Percentiles rank a stretch among this genome's conserved stretches.
Conservation (phyloP, 2,888 invertebrate genomes). For the Scaptodrosophila latifasciaeformis region DNA sequence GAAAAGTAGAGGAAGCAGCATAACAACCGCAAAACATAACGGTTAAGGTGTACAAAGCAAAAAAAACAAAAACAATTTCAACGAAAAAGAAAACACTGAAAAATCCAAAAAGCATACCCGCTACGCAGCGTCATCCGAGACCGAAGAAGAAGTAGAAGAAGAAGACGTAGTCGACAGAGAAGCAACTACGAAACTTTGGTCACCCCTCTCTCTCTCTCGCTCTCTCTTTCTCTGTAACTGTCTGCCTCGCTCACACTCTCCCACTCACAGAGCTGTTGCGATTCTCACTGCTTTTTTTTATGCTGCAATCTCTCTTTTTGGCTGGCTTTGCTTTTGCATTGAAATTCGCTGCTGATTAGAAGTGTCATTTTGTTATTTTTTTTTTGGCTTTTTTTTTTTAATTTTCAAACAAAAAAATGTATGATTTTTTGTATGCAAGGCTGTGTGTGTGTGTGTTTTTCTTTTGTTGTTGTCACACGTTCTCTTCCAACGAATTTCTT, state of each 20-base stretch:
- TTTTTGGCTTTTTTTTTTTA: slow-evolving; percentile 4
- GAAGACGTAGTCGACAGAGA: too few relatives aligned
- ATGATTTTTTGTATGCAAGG: background rate
- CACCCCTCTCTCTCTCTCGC: slow-evolving; percentile 1
- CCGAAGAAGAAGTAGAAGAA: too few relatives aligned
- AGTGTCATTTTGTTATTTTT: slow-evolving; percentile 36
- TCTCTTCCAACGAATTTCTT: slow-evolving; percentile 41
- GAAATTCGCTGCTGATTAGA: slow-evolving; percentile 40
- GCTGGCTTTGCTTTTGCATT: slow-evolving; percentile 6
- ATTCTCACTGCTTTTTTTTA: slow-evolving; percentile 3
- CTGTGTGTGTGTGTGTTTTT: background rate
- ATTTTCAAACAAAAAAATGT: too few relatives aligned
- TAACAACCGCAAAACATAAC: too few relatives aligned
- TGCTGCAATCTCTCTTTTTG: slow-evolving; percentile 11
- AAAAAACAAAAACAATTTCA: too few relatives aligned
- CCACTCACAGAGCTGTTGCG: slow-evolving; percentile 4
- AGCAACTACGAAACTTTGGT: too few relatives aligned
- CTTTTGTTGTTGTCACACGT: slow-evolving; percentile 23
- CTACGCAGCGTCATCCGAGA: background rate
- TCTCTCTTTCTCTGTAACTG: slow-evolving; percentile 6
- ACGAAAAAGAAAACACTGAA: background rate
- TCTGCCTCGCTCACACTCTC: slow-evolving; percentile 16
- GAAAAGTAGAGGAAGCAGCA: too few relatives aligned
- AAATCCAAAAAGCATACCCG: background rate
- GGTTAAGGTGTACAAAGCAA: too few relatives aligned